Conservation (phyloP, 2,113 vertebrate species). For the Lepus europaeus region DNA sequence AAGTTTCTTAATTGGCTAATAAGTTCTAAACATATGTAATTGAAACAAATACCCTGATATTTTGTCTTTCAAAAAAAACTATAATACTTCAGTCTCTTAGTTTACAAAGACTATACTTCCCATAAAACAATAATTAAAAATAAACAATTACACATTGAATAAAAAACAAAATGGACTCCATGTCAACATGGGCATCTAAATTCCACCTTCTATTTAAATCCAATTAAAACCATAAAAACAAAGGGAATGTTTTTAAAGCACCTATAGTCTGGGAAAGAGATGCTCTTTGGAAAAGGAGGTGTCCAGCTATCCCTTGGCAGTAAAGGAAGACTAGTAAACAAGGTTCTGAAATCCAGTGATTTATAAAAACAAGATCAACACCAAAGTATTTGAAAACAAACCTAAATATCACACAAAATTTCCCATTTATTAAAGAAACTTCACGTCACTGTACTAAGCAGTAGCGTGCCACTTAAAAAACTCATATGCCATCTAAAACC, state of each 20-base stretch:
- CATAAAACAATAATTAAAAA: slow-evolving; percentile 66
- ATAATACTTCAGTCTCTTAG: slow-evolving; percentile 67
- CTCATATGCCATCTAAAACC: not conserved
- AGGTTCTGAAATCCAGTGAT: not conserved
- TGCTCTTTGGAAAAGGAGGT: slow-evolving; percentile 41
- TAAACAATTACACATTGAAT: slow-evolving; percentile 56
- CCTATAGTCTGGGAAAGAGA: slow-evolving; percentile 2
- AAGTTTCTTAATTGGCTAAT: slow-evolving; percentile 75
- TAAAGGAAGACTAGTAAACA: slow-evolving; percentile 54
- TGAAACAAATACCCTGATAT: slow-evolving; percentile 83
- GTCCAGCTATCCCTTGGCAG: not conserved
- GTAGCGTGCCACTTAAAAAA: not conserved
- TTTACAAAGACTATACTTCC: slow-evolving; percentile 42
- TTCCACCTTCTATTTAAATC: slow-evolving; percentile 40
- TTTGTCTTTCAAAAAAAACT: slow-evolving; percentile 72
- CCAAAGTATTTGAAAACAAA: slow-evolving; percentile 23
- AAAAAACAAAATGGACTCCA: slow-evolving; percentile 56
- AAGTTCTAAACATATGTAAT: slow-evolving; percentile 80
- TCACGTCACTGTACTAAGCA: not conserved
- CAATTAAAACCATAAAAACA: slow-evolving; percentile 25
- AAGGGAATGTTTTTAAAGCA: not conserved
- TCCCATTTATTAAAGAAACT: slow-evolving; percentile 3
- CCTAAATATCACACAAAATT: not conserved
- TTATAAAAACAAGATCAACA: slow-evolving; percentile 31
- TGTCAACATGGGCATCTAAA: slow-evolving; percentile 4